Evolutionary conservation across 2,797 vertebrate genomes (phyloP), one percentile per base, ranked within the genome.

Genomic region (Dallia pectoralis): DNA sequence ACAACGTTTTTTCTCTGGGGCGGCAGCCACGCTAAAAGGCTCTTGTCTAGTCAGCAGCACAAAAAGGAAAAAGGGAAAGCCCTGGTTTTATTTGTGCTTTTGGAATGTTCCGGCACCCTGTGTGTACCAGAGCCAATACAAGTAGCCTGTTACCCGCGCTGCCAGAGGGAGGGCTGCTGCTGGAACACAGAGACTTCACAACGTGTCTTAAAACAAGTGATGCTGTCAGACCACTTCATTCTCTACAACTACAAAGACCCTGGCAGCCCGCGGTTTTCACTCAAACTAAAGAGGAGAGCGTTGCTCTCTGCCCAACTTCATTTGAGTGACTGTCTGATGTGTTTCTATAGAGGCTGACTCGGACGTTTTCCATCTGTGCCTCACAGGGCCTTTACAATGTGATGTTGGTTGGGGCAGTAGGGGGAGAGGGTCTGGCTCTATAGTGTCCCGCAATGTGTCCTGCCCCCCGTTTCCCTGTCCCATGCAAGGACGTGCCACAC

Each of bases 21-120:
- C 87, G 78, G 86, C 75, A 79, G 85, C 86, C 86, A 89, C 86
- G 86, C 88, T 89, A 85, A 91, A 90, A 89, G 77, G 76, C 90
- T 87, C 85, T 85, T 89, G 91, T 88, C 87, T 83, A 88, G 87
- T 91, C 89, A 89, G 89, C 91, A 90, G 84, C 81, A 87, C 88
- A 91, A 92, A 90, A 91, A 91, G 90, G 85, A 92, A 90, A 91
- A 91, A 91, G 85, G 82, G 81, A 80, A 81, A 44, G 81, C 87
- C 74, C 80, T 11, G 66, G 87, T 84, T 89, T 89, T 84, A 89
- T 90, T 87, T 87, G 86, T 86, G 82, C 27, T 77, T 77, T 81
- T 85, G 86, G 89, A 93, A 91, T 90, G 86, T 90, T 90, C 87
- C 87, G 77, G 68, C 74, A 75, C 72, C 76, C 74, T 4, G 76